Percentiles rank a stretch among this genome's conserved stretches.
Conservation (phyloP, 2,888 invertebrate genomes). For the Eucera pruinosa region DNA sequence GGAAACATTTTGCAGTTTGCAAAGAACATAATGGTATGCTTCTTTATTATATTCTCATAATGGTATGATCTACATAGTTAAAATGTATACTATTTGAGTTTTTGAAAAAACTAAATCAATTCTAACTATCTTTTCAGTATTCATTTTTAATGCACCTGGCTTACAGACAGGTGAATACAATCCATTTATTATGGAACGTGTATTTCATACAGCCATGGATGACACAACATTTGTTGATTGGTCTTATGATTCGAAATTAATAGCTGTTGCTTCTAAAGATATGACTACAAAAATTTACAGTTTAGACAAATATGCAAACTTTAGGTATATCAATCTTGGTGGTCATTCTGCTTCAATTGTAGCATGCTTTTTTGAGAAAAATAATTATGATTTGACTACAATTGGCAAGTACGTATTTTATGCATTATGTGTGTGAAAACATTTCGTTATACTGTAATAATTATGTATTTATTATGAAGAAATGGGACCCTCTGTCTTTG, state of each 20-base stretch:
- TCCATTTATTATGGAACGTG: slow-evolving; percentile 93
- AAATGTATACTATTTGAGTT: too few species aligned
- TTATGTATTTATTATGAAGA: slow-evolving; percentile 78
- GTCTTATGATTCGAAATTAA: slow-evolving; percentile 95
- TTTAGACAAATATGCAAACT: slow-evolving; percentile 89
- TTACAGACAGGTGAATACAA: slow-evolving; percentile 92
- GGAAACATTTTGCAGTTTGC: slow-evolving; percentile 95
- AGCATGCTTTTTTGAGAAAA: slow-evolving; percentile 94
- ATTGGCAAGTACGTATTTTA: slow-evolving; percentile 85
- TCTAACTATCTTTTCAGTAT: slow-evolving; percentile 86
- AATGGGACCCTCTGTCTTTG: slow-evolving; percentile 94
- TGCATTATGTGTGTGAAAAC: background rate
- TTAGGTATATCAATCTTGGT: slow-evolving; percentile 91
- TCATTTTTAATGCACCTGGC: slow-evolving; percentile 94
- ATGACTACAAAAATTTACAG: slow-evolving; percentile 94
- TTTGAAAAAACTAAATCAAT: background rate
- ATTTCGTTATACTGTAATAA: background rate
- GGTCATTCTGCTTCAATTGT: slow-evolving; percentile 94
- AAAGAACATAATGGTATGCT: slow-evolving; percentile 91
- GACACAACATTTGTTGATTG: slow-evolving; percentile 95
- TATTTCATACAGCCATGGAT: slow-evolving; percentile 93
- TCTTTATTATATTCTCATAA: too few species aligned
- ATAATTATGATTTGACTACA: slow-evolving; percentile 93
- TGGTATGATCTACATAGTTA: too few species aligned
- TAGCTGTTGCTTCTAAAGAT: slow-evolving; percentile 96